A percentile compares a stretch with the other conserved stretches of the same genome.
Evolutionary conservation across 1,140 invertebrate species (phyloP).

Genomic region (Drosophila pruinosa): DNA sequence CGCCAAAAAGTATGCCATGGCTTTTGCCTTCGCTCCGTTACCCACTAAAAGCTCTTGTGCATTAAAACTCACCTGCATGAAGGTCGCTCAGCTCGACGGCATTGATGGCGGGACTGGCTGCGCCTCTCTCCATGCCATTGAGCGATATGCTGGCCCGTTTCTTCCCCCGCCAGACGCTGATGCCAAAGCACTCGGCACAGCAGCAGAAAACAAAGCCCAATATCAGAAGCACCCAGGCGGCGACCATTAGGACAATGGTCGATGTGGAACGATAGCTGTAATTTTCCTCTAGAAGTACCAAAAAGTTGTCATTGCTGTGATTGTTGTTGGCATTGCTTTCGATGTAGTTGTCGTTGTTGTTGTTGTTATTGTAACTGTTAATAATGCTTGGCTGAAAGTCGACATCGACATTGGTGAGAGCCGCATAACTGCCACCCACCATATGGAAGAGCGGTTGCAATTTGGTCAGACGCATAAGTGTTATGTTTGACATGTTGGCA

Average conservation of each 20-base stretch:
- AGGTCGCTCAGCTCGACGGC: conserved; percentile 18
- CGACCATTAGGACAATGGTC: conserved; percentile 70
- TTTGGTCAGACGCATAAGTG: conserved; percentile 53
- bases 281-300: conserved; percentile 55
- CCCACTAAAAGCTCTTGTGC: conserved; percentile 36
- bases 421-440: conserved; percentile 50
- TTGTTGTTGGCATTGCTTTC: conserved; percentile 22
- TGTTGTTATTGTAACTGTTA: conserved; percentile 25
- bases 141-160: conserved; percentile 35
- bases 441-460: conserved; percentile 59
- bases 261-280: conserved; percentile 68
- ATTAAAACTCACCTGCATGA: conserved; percentile 59
- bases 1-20: conserved; percentile 66
- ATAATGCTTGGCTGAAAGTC: conserved; percentile 29
- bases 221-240: conserved; percentile 71
- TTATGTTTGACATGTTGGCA: conserved; percentile 60
- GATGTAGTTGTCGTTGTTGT: neutral
- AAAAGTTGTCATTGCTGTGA: conserved; percentile 43
- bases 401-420: conserved; percentile 47
- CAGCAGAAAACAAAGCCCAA: conserved; percentile 74
- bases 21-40: neutral
- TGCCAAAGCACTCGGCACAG: conserved; percentile 71
- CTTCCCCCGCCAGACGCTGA: conserved; percentile 68
- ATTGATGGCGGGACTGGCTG: neutral
- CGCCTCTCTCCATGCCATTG: conserved; percentile 14